These are phyloP conservation scores for Streptopelia turtur DNA, from an alignment of 2,797 vertebrate species.

Conservation along the genomic window DNA sequence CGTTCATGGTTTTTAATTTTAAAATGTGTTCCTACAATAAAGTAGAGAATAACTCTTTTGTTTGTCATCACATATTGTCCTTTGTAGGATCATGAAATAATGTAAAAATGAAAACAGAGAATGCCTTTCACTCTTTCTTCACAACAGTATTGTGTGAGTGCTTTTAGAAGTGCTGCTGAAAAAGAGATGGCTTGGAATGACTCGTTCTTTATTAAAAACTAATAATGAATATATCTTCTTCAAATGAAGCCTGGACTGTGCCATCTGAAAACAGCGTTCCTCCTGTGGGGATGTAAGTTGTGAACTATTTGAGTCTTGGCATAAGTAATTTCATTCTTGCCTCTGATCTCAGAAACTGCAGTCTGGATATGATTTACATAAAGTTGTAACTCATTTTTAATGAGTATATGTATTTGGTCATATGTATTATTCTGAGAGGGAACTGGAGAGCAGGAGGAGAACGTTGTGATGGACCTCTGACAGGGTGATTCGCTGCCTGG, in stretches of 20 bases:
- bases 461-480: background rate
- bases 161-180: conserved; percentile 61
- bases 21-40: conserved; percentile 82
- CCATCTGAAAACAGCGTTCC: conserved; percentile 42
- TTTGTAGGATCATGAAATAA: conserved; percentile 65
- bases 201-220: conserved; percentile 69
- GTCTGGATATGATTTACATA: conserved; percentile 61
- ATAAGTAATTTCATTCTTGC: conserved; percentile 52
- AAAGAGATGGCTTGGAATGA: conserved; percentile 48
- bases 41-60: conserved; percentile 74
- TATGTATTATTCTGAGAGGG: background rate
- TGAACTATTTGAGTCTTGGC: conserved; percentile 47
- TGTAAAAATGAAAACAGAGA: conserved; percentile 71
- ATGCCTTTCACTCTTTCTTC: conserved; percentile 50
- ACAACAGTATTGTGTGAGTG: conserved; percentile 18
- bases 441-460: background rate
- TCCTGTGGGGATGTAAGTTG: conserved; percentile 2
- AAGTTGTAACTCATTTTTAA: conserved; percentile 59
- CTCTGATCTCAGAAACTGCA: conserved; percentile 47
- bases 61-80: conserved; percentile 70
- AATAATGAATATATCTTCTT: conserved; percentile 51
- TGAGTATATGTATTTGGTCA: conserved; percentile 24
- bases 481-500: background rate
- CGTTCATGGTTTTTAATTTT: conserved; percentile 87
- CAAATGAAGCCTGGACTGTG: conserved; percentile 37